Evolutionary conservation across 2,888 invertebrate genomes (phyloP), one percentile per base, ranked within the genome.

Genomic region (Tetheella fluctuosa): DNA sequence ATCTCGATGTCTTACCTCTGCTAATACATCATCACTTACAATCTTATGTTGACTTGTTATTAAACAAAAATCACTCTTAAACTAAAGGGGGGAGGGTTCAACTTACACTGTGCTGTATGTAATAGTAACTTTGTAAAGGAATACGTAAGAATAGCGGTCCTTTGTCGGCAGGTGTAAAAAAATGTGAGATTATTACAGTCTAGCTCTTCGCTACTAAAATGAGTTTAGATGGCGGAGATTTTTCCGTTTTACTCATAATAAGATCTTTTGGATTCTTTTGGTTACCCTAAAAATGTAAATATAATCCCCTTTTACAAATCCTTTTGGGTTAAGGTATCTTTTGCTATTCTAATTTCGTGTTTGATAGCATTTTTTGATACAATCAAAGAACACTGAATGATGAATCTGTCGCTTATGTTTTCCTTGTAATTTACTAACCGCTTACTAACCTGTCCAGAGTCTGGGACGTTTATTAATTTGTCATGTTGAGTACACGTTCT

Each of bases 81-180:
- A 23, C 4, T 58, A 7, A 62, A 42, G 23, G 39, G n/a, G 7
- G 13, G 48, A 71, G 59, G 60, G 74, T 60, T 61, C 30, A 61
- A 42, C 65, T 65, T 68, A 30, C 59, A 52, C 63, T 63, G 60
- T 6, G 7, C 10, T 37, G 48, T 20, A 12, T 59, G 54, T 65
- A 63, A 70, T 68, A 28, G 67, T 74, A 67, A 60, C 53, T 65
- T 74, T 71, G 79, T 68, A 59, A 34, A 61, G 72, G 69, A 71
- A 67, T 73, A 71, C 73, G 77, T 73, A 70, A 74, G 77, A 73
- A 77, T 83, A 81, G 79, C 77, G 76, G 74, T 72, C 69, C 74
- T 80, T 83, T 84, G 81, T 83, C 76, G 83, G 75, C 81, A 85
- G 84, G 86, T 86, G 81, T 76, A 83, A 85, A 84, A 25, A 85